Conservation (phyloP, 2,797 vertebrate genomes). For the Bryconaethiops microstoma region DNA sequence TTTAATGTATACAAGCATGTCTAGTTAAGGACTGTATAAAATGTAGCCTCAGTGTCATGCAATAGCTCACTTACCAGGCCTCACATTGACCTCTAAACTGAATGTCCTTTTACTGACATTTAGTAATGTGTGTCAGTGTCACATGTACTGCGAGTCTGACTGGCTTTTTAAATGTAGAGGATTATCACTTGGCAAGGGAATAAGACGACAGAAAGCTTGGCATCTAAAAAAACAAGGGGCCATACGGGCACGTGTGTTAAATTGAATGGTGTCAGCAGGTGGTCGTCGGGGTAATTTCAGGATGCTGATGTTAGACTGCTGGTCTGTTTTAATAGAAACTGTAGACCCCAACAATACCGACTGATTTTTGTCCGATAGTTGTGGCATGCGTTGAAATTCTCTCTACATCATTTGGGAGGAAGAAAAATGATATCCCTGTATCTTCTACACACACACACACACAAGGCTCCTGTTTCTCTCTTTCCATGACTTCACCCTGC, state of each 20-base stretch:
- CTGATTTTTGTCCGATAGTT: slow-evolving; percentile 14
- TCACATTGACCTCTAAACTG: not conserved
- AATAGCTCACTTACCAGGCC: not conserved
- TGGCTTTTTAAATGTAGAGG: slow-evolving; percentile 29
- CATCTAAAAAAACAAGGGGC: slow-evolving; percentile 5
- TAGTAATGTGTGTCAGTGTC: slow-evolving; percentile 13
- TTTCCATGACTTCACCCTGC: slow-evolving; percentile 60
- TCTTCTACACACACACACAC: slow-evolving; percentile 36
- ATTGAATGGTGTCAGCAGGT: slow-evolving; percentile 35
- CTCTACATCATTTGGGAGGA: slow-evolving; percentile 33
- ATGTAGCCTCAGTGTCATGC: not conserved
- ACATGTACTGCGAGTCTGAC: slow-evolving; percentile 9
- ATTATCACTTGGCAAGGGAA: slow-evolving; percentile 15
- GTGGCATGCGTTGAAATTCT: slow-evolving; percentile 23
- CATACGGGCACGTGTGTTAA: slow-evolving; percentile 8
- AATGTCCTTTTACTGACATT: slow-evolving; percentile 19
- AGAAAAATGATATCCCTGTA: slow-evolving; percentile 50
- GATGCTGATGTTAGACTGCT: slow-evolving; percentile 27
- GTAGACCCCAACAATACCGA: slow-evolving; percentile 1
- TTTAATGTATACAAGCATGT: not conserved
- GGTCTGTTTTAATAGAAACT: slow-evolving; percentile 32
- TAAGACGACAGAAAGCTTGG: slow-evolving; percentile 21
- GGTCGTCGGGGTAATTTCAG: slow-evolving; percentile 10
- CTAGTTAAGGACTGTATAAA: not conserved
- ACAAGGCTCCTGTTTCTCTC: slow-evolving; percentile 54